Evolutionary conservation across 2,113 vertebrate species (phyloP).

Genomic region (Cryptomyrus ogoouensis): DNA sequence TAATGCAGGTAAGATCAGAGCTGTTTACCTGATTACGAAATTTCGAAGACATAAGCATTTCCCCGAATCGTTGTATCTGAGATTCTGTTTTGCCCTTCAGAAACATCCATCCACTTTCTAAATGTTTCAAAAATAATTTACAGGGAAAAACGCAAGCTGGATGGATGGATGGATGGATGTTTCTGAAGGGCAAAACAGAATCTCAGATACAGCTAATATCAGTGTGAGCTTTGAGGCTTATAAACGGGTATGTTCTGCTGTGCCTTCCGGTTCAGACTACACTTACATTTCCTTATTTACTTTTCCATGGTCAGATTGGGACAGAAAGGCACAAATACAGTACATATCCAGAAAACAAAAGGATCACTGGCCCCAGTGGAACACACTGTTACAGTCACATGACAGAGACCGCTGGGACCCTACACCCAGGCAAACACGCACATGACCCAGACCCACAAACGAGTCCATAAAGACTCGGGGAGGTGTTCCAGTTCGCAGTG

Average conservation of each 20-base stretch:
- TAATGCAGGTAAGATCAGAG: neutral
- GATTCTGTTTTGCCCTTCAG: neutral
- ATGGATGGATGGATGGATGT: too few species aligned
- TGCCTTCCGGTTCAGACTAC: neutral
- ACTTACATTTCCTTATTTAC: neutral
- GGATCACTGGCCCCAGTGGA: neutral
- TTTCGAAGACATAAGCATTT: neutral
- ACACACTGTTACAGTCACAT: neutral
- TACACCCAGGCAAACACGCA: neutral
- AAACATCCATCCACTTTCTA: neutral
- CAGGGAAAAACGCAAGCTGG: neutral
- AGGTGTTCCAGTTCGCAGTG: neutral
- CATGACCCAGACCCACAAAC: neutral
- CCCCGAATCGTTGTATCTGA: neutral
- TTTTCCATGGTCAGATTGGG: neutral
- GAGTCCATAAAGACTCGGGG: neutral
- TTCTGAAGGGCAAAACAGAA: too few species aligned
- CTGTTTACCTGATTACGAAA: neutral
- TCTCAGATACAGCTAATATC: too few species aligned
- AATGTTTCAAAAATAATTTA: neutral
- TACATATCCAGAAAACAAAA: neutral
- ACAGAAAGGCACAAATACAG: neutral
- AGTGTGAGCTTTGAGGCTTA: neutral
- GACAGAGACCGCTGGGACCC: neutral
- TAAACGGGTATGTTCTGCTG: neutral